phyloP scores from a whole-genome alignment of 2,113 vertebrate genomes.

The Neotoma lepida region DNA sequence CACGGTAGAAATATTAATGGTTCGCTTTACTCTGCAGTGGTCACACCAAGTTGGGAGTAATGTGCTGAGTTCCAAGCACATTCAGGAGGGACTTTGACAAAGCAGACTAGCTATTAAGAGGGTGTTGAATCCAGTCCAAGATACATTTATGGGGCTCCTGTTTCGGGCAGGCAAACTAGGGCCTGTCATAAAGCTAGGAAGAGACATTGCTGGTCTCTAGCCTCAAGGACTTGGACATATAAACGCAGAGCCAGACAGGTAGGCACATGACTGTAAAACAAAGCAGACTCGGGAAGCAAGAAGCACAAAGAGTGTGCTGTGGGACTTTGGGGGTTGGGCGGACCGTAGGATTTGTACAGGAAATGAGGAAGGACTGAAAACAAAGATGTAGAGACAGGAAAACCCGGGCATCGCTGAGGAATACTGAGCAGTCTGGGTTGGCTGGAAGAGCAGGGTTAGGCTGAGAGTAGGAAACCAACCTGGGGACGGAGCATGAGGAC shows the following conservation, averaged over 20 bases:
- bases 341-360: conserved; percentile 12
- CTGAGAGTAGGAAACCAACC: not conserved
- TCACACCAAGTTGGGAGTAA: not conserved
- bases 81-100: conserved; percentile 48
- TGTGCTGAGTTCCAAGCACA: not conserved
- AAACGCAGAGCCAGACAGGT: not conserved
- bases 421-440: not conserved
- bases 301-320: conserved; percentile 36
- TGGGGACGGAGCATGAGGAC: not conserved
- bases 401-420: not conserved
- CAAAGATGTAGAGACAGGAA: conserved; percentile 50
- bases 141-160: conserved; percentile 27
- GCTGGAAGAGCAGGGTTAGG: not conserved
- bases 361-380: conserved; percentile 52
- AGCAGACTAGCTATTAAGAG: conserved; percentile 31
- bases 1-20: conserved; percentile 45
- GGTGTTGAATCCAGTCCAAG: conserved; percentile 46
- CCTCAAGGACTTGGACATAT: conserved; percentile 15
- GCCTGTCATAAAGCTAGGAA: not conserved
- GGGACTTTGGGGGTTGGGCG: not conserved
- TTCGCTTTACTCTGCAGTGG: not conserved
- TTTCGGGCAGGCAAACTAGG: not conserved
- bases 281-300: not conserved
- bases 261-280: not conserved
- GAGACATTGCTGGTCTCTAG: conserved; percentile 15